These are phyloP conservation scores for Dendropsophus ebraccatus DNA, from an alignment of 2,113 vertebrate genomes.

Conservation along the genomic window DNA sequence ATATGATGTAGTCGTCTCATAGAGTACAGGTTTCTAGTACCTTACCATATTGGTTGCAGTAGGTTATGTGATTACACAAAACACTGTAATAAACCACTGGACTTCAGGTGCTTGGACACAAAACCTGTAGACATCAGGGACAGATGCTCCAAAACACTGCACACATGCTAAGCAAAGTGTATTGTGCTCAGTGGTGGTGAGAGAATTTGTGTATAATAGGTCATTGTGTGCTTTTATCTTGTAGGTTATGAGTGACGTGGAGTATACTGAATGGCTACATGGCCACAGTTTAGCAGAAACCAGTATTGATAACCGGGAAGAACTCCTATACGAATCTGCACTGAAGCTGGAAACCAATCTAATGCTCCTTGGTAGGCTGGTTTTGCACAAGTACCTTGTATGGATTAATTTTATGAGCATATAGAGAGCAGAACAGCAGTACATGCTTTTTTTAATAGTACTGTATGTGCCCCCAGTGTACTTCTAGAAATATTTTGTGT, in stretches of 20 bases:
- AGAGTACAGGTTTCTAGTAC: not conserved
- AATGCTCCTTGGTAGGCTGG: conserved; percentile 84
- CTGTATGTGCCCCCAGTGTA: not conserved
- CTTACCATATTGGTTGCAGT: no score
- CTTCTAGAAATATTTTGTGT: not conserved
- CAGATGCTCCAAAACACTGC: no score
- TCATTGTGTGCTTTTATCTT: not conserved
- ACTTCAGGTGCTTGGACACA: not conserved
- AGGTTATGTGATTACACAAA: not conserved
- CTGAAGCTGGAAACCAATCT: conserved; percentile 84
- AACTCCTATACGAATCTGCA: conserved; percentile 84
- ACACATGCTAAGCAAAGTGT: no score
- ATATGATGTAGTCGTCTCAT: not conserved
- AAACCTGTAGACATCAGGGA: not conserved
- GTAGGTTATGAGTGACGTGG: conserved; percentile 83
- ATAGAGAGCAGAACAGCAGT: no score
- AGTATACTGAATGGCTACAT: conserved; percentile 87
- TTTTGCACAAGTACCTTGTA: not conserved
- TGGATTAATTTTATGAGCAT: not conserved
- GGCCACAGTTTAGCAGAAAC: conserved; percentile 84
- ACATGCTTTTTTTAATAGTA: not conserved
- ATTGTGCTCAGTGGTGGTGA: not conserved
- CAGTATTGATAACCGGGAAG: conserved; percentile 89
- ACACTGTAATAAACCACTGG: not conserved
- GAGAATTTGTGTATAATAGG: not conserved